Conservation (phyloP, 2,797 vertebrate species). For the Apodemus agrarius region DNA sequence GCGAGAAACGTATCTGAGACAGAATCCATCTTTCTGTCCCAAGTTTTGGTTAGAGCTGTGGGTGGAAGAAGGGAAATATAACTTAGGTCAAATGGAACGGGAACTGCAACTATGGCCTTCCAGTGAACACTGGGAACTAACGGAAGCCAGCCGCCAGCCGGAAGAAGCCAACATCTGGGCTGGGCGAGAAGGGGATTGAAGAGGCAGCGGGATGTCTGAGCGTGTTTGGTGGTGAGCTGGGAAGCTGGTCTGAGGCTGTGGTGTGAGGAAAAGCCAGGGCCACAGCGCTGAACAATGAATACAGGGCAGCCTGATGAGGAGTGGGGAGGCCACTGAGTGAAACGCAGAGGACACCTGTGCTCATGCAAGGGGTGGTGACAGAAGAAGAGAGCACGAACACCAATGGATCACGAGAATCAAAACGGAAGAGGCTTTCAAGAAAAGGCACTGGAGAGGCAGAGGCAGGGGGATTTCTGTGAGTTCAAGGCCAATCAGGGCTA, state of each 20-base stretch:
- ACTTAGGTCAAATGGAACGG: conserved; percentile 42
- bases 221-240: background rate
- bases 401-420: conserved; percentile 11
- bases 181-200: background rate
- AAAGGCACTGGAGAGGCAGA: background rate
- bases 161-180: background rate
- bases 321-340: background rate
- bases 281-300: background rate
- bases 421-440: conserved; percentile 36
- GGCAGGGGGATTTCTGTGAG: background rate
- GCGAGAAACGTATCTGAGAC: background rate
- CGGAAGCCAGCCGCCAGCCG: background rate
- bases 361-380: background rate
- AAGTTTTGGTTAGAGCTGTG: conserved; percentile 35
- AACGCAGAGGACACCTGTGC: background rate
- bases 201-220: background rate
- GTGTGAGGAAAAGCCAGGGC: background rate
- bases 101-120: background rate
- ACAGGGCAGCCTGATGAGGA: background rate
- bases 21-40: background rate
- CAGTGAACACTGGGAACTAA: conserved; percentile 37
- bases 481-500: background rate
- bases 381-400: background rate
- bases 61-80: background rate
- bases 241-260: background rate